These are phyloP conservation scores for Antedon bifida DNA, from an alignment of 35 echinoderm and acorn worm genomes.

Conservation along the genomic window DNA sequence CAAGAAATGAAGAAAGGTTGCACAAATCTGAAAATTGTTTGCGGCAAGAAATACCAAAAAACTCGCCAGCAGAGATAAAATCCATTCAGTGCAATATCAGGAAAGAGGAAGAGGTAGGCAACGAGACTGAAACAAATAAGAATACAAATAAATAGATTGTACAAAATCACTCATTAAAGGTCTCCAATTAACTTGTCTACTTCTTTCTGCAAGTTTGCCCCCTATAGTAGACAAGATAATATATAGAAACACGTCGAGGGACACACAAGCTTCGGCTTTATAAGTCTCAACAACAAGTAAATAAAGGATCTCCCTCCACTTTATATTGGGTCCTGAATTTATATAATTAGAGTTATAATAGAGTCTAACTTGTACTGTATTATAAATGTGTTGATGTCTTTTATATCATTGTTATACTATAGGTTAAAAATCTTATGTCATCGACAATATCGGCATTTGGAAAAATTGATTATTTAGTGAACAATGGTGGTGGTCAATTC, in stretches of 20 bases:
- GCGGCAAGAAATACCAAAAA: constrained; percentile 30
- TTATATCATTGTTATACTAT: background rate
- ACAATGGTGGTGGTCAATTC: constrained; percentile 95
- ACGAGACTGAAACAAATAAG: no score
- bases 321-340: no score
- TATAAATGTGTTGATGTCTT: no score
- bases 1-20: constrained; percentile 70
- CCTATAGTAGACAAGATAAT: no score
- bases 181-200: background rate
- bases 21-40: constrained; percentile 38
- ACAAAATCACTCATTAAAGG: background rate
- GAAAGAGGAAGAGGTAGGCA: constrained; percentile 75
- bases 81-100: constrained; percentile 72
- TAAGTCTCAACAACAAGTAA: no score
- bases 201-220: no score
- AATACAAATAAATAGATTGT: background rate
- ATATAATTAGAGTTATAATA: no score
- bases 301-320: no score
- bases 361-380: background rate
- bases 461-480: constrained; percentile 78
- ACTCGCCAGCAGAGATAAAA: constrained; percentile 48
- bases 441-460: constrained; percentile 59
- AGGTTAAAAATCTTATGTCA: constrained; percentile 72
- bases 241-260: no score
- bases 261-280: no score